Base-by-base conservation (phyloP, 2,888 invertebrate species). In the Drosophila infuscata region DNA sequence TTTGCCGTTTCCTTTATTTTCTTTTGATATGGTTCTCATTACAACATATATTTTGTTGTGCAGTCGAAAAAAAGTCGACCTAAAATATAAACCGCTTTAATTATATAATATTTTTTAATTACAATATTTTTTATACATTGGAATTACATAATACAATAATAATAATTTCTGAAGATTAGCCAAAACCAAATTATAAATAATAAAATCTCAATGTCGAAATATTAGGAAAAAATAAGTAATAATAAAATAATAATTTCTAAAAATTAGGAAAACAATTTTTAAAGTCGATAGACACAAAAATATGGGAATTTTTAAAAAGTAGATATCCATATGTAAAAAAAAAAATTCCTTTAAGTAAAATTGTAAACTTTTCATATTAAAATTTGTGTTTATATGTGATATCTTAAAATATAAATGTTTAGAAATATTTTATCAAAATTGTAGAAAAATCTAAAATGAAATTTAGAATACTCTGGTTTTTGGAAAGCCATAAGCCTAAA, bases 1-100 rank as follows among this genome's bases (percentile, higher is more conserved):
- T 70, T 69, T 66, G 48, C 25, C 46, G 53, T 60, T 59, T 30
- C 35, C 41, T 41, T 33, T 53, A 33, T 30, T 30, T 70, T 52
- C 66, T 56, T 63, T 57, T 56, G 4, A 46, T 46, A 46, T 15
- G 38, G 30, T 43, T 17, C 36, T 71, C 25, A 12, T 54, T 58
- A 48, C 43, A 25, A 20, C 52, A 25, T 73, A 53, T 41, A 53
- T 30, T 35, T 33, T 52, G n/a, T 49, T n/a, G 46, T 25, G 46
- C 46, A 46, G 20, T 25, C 20, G 8, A 46, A 25, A 46, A 46
- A 46, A 43, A 20, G n/a, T 9, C 9, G n/a, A 41, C 5, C 11
- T n/a, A 43, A 12, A 2, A 4, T n/a, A 11, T n/a, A 41, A n/a
- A 11, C 11, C n/a, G n/a, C n/a, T 43, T 5, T 41, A 41, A 46